Conservation (phyloP, 2,888 invertebrate genomes). For the Caenorhabditis macrosperma region DNA sequence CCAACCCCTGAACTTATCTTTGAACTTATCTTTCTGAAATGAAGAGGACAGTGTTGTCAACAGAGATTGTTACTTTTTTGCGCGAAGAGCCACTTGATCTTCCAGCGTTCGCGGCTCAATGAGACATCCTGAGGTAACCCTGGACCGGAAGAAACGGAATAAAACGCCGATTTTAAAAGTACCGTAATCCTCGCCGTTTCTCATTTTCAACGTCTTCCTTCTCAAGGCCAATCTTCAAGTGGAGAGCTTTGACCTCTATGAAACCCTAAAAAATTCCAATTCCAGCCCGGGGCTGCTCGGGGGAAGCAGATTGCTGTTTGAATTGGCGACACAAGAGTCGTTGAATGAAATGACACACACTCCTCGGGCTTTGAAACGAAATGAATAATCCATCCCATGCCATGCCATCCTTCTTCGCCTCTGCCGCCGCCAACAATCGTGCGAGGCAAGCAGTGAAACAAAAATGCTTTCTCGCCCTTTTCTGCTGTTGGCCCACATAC, state of each 20-base stretch:
- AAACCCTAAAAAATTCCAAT: conserved; percentile 27
- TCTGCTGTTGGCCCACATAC: conserved; percentile 50
- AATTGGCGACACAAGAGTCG: conserved; percentile 44
- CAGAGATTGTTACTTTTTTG: conserved; percentile 32
- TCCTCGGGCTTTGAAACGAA: conserved; percentile 48
- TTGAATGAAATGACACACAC: conserved; percentile 50
- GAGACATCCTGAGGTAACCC: conserved; percentile 4
- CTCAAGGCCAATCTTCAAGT: neutral
- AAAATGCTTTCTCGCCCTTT: conserved; percentile 24
- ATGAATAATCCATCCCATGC: conserved; percentile 53
- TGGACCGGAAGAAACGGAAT: neutral
- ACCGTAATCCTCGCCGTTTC: too few species aligned
- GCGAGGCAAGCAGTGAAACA: conserved; percentile 43
- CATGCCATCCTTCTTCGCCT: conserved; percentile 7
- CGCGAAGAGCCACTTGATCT: conserved; percentile 47
- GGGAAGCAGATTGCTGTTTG: conserved; percentile 19
- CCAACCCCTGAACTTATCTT: conserved; percentile 44
- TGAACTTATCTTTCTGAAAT: conserved; percentile 42
- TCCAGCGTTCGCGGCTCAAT: conserved; percentile 30
- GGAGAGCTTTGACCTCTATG: neutral
- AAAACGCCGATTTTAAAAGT: too few species aligned
- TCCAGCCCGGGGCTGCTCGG: too few species aligned
- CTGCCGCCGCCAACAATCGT: neutral
- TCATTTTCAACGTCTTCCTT: too few species aligned
- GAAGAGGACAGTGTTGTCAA: conserved; percentile 30